These are phyloP conservation scores for Dromaius novaehollandiae DNA, from an alignment of 2,113 vertebrate genomes.

Conservation along the genomic window DNA sequence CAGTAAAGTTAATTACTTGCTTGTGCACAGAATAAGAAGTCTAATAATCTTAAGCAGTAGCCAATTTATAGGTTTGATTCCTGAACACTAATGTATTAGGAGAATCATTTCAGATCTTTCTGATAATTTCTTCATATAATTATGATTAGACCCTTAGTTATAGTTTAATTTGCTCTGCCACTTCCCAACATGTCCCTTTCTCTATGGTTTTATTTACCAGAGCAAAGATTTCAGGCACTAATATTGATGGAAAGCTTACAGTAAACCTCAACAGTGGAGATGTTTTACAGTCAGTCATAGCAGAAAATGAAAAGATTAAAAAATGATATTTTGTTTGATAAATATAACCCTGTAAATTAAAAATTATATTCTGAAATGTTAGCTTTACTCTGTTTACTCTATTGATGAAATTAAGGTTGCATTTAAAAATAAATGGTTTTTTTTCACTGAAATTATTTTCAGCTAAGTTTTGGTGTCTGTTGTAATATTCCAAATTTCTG, in stretches of 20 bases:
- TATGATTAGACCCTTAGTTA: conserved; percentile 33
- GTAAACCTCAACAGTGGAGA: conserved; percentile 62
- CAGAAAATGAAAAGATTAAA: background rate
- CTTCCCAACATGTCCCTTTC: conserved; percentile 66
- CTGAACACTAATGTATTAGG: conserved; percentile 11
- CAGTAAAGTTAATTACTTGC: conserved; percentile 18
- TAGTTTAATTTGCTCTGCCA: conserved; percentile 51
- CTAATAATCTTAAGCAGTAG: conserved; percentile 35
- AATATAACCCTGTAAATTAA: background rate
- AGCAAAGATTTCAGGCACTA: conserved; percentile 44
- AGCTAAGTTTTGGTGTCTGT: background rate
- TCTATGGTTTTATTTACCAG: conserved; percentile 66
- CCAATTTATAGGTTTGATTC: conserved; percentile 28
- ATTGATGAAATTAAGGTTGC: background rate
- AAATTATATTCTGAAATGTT: background rate
- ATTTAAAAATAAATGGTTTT: background rate
- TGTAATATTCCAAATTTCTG: background rate
- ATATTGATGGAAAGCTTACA: conserved; percentile 67
- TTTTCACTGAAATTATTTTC: background rate
- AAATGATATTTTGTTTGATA: background rate
- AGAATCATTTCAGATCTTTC: conserved; percentile 13
- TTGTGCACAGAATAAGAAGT: background rate
- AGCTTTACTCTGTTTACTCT: background rate
- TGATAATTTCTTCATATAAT: conserved; percentile 46
- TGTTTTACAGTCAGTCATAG: conserved; percentile 66